Percentiles rank a stretch among this genome's conserved stretches.
phyloP scores from a whole-genome alignment of 2,888 invertebrate species.

The Bimastos eiseni region DNA sequence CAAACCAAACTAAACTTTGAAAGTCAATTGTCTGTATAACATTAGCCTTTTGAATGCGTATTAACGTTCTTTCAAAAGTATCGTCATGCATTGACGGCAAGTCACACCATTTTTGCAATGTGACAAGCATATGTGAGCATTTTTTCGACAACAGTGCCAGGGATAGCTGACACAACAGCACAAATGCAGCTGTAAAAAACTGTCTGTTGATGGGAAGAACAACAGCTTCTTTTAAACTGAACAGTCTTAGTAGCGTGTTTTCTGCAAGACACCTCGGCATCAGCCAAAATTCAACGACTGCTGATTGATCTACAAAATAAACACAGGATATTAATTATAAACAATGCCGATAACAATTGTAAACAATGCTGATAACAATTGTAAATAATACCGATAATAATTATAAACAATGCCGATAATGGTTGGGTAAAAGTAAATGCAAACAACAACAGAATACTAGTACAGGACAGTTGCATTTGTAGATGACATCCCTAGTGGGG shows the following conservation, averaged over 20 bases:
- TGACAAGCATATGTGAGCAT: neutral
- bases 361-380: too few relatives aligned
- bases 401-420: too few relatives aligned
- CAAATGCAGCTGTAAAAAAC: neutral
- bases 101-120: neutral
- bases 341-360: neutral
- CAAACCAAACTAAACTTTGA: neutral
- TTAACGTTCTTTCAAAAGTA: neutral
- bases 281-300: constrained; percentile 13
- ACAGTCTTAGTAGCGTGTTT: neutral
- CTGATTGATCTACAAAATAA: neutral
- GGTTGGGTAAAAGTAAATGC: neutral
- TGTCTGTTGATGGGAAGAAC: neutral
- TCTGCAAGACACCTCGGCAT: neutral
- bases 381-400: neutral
- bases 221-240: neutral
- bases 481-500: neutral
- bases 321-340: neutral
- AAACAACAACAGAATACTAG: neutral
- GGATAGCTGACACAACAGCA: neutral
- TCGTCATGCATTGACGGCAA: neutral
- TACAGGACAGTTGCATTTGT: neutral
- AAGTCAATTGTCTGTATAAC: neutral
- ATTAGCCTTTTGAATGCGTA: neutral
- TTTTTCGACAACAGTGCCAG: constrained; percentile 8